These are phyloP conservation scores for Maconellicoccus hirsutus DNA, from an alignment of 1,140 invertebrate species.

Conservation along the genomic window DNA sequence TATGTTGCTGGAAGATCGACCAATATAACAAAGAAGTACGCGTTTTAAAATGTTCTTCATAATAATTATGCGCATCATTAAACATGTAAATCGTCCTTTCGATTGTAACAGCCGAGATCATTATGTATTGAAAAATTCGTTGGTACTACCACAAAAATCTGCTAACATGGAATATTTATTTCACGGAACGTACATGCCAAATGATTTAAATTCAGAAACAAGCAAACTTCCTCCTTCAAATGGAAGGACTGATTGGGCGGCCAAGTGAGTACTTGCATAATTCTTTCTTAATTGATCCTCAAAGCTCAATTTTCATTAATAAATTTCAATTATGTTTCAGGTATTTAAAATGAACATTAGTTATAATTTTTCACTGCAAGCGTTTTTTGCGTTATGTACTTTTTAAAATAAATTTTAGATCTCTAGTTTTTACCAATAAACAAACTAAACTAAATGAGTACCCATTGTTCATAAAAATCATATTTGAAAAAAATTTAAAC, in stretches of 20 bases:
- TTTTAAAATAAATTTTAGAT: too few species aligned
- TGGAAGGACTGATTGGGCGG: neutral
- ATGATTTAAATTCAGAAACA: neutral
- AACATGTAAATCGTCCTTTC: too few species aligned
- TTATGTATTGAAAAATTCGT: neutral
- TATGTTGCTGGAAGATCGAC: constrained; percentile 53
- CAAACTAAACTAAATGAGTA: too few species aligned
- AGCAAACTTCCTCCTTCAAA: neutral
- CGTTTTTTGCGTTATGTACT: too few species aligned
- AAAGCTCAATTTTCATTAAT: too few species aligned
- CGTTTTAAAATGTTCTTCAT: constrained; percentile 2
- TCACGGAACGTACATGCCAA: neutral
- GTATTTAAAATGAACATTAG: neutral
- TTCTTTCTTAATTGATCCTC: too few species aligned
- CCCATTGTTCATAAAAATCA: too few species aligned
- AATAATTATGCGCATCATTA: too few species aligned
- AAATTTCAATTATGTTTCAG: neutral
- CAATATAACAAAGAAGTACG: constrained; percentile 38
- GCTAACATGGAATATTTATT: neutral
- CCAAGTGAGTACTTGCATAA: neutral
- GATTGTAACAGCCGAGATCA: neutral
- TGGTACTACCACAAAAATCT: neutral
- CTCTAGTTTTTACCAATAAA: too few species aligned
- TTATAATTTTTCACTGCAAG: too few species aligned
- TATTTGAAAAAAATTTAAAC: too few species aligned